Evolutionary conservation across 2,113 vertebrate genomes (phyloP).

Genomic region (Elanoides forficatus): DNA sequence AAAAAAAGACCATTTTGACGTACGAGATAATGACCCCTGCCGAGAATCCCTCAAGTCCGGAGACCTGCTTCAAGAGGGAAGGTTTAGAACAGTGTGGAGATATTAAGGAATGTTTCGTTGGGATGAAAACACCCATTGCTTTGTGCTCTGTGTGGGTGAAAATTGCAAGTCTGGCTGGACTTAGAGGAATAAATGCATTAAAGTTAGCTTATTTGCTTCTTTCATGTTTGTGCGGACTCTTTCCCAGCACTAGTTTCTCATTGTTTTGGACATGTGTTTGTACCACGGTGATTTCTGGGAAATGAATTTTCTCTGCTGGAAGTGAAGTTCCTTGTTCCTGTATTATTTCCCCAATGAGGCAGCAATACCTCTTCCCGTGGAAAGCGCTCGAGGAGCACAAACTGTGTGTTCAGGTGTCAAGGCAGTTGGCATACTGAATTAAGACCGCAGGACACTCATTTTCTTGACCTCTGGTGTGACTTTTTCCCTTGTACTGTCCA

Average conservation of each 20-base stretch:
- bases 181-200: background rate
- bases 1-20: background rate
- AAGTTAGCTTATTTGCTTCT: background rate
- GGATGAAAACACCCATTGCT: rapidly evolving
- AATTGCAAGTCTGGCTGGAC: background rate
- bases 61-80: background rate
- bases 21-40: background rate
- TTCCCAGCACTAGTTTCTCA: background rate
- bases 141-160: background rate
- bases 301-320: background rate
- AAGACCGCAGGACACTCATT: background rate
- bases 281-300: background rate
- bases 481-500: background rate
- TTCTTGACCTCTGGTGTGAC: background rate
- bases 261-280: background rate
- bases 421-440: no score
- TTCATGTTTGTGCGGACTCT: background rate
- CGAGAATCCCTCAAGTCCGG: background rate
- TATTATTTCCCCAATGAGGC: no score
- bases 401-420: background rate
- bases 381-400: background rate
- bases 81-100: background rate
- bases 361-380: background rate
- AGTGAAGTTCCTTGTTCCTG: background rate
- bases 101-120: background rate